Evolutionary conservation across 2,888 invertebrate species (phyloP), one percentile per base, ranked within the genome.

Genomic region (Drosophila kambysellisi): DNA sequence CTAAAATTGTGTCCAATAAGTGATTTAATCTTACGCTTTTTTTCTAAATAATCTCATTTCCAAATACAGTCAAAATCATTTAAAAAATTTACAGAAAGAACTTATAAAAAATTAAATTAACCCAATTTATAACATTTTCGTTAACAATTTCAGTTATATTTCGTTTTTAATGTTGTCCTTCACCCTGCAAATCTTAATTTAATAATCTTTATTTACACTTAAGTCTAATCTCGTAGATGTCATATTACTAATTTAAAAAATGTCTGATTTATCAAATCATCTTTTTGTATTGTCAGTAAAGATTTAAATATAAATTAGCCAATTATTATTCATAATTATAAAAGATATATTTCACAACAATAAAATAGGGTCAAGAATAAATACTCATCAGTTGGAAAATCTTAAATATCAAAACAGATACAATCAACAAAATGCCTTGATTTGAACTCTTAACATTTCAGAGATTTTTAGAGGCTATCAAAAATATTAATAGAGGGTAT

Each of bases 401-500:
- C 20, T 2, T 7, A 4, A 4, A 25, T 25, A 46, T 25, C 20
- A 25, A 46, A 46, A 25, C 12, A 12, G 20, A 46, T 12, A 0
- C 1, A 4, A 46, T 25, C 20, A 25, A 46, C 0, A 15, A 46
- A 46, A 4, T 46, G 20, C 15, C 0, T 15, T 46, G 15, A 46
- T 15, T 20, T 20, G 15, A 25, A 20, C 20, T 25, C 15, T 20
- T 15, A 20, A 15, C 7, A 46, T 25, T 25, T 46, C 30, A 11
- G 11, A n/a, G 11, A n/a, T 33, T 52, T 52, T 20, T 7, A n/a
- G 7, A n/a, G n/a, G 30, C 37, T 15, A 29, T 39, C 30, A 52
- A 20, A 11, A 35, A 30, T 15, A 37, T 52, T 33, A 50, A 56
- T 61, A 46, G 50, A 76, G 78, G 72, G 78, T 72, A 78, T 76